Conservation (phyloP, 2,113 vertebrate species). For the Chloropsis cyanopogon region DNA sequence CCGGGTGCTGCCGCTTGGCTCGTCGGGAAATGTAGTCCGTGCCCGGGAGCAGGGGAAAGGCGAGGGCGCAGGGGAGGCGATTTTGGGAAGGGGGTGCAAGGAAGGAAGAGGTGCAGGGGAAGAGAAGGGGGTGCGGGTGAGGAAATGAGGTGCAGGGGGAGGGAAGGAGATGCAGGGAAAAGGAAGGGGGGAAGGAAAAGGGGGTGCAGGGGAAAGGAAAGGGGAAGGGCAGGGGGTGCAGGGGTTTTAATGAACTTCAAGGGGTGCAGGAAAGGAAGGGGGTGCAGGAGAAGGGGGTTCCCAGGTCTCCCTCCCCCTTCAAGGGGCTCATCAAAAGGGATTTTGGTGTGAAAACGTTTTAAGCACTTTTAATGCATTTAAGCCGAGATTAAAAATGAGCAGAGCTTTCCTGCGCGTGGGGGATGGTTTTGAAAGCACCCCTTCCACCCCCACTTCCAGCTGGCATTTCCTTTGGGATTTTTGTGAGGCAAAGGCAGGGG, state of each 20-base stretch:
- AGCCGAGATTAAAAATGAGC: background rate
- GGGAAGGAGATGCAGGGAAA: background rate
- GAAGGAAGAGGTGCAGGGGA: background rate
- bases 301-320: rapidly evolving
- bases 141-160: background rate
- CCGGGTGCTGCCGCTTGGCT: background rate
- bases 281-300: background rate
- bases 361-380: background rate
- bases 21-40: background rate
- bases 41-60: rapidly evolving
- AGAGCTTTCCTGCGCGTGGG: background rate
- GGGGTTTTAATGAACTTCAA: background rate
- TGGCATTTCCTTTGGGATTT: background rate
- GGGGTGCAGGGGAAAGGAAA: background rate
- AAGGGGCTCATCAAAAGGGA: background rate
- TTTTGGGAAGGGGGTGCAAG: background rate
- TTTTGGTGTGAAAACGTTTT: background rate
- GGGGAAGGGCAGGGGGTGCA: background rate
- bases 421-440: background rate
- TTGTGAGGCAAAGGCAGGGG: background rate
- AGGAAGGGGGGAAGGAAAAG: too few relatives aligned
- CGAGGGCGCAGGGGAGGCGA: rapidly evolving
- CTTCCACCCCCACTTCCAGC: background rate
- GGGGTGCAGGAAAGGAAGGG: background rate
- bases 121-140: too few relatives aligned